These are phyloP conservation scores for Elachura formosa DNA, from an alignment of 2,113 vertebrate species.

Conservation along the genomic window DNA sequence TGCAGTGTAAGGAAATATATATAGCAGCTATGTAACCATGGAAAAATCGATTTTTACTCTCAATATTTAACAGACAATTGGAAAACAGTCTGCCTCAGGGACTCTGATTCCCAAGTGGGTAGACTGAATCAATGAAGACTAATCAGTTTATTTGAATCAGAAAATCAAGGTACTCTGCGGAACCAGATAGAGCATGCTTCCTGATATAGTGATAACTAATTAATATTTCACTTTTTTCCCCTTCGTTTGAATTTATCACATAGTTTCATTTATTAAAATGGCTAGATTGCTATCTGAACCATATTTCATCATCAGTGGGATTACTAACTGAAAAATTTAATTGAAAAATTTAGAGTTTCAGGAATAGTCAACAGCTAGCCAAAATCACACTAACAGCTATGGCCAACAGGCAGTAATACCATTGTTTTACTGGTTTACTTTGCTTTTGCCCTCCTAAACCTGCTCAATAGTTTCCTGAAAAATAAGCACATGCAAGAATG, in stretches of 20 bases:
- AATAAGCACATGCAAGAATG: background rate
- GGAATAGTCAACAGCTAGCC: background rate
- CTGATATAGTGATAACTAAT: background rate
- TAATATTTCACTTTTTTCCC: background rate
- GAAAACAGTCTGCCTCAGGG: background rate
- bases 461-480: background rate
- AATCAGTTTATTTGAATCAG: background rate
- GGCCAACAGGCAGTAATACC: background rate
- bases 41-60: background rate
- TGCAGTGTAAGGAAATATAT: background rate
- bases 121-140: background rate
- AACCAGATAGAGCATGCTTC: background rate
- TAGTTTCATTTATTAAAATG: background rate
- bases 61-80: background rate
- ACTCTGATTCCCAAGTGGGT: background rate
- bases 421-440: background rate
- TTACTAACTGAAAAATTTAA: background rate
- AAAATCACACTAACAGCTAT: background rate
- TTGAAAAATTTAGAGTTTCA: background rate
- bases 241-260: background rate
- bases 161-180: background rate
- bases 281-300: background rate
- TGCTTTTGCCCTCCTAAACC: background rate
- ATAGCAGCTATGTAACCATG: background rate
- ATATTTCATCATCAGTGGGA: background rate